Evolutionary conservation across 2,113 vertebrate genomes (phyloP), one percentile per base, ranked within the genome.

Genomic region (Eulacestoma nigropectus): DNA sequence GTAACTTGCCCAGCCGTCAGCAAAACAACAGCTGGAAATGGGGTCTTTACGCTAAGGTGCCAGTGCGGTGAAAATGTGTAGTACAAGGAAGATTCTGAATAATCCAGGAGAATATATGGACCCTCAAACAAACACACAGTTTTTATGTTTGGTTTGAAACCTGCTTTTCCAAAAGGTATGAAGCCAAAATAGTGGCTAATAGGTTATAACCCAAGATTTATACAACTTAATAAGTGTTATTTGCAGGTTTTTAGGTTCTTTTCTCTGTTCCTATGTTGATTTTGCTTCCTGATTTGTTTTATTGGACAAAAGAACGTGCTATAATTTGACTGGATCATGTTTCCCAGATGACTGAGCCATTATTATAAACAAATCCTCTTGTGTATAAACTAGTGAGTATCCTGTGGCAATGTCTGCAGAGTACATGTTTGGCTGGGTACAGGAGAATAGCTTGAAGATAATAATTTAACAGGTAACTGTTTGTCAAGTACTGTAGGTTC

Each of bases 321-420:
- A 2, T 80, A 59, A 62, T 94, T 88, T 86, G 63, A 26, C 39
- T 86, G 82, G 63, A 74, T 86, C 2, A 1, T 72, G 56, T 90
- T 96, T 95, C 90, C 55, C 49, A 84, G 95, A 93, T 96, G 83
- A 95, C 73, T 78, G 82, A 93, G 41, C 82, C 68, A 53, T 94
- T 96, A 74, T 67, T 80, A 74, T 59, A 86, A 93, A 92, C 50
- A 94, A 88, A 84, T 91, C 83, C 57, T 88, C 68, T 84, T 67
- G 41, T 29, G 72, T 87, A 89, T 94, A 84, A 92, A 93, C 80
- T 75, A 87, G 60, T 77, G 69, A 84, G 13, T 84, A n/a, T 76
- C 73, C 53, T 64, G 57, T 87, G 80, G 83, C 92, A 81, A 0
- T 89, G 73, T 87, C 93, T 32, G 0, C 49, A 13, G 30, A n/a